Evolutionary conservation across 2,888 invertebrate species (phyloP).

Genomic region (Meiosimyza platycephala): DNA sequence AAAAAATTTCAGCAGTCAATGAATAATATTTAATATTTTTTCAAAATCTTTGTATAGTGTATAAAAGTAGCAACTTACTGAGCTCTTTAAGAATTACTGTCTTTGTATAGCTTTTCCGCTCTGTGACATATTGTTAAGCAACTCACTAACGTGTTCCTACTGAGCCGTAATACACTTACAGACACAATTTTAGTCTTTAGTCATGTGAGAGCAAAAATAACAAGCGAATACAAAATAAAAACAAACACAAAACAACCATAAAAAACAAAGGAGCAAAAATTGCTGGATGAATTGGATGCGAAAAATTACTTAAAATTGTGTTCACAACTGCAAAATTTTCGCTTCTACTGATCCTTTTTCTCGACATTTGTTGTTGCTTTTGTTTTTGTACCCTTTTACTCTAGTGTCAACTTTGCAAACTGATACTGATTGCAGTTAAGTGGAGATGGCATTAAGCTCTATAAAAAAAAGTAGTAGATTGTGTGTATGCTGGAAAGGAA

Average conservation of each 20-base stretch:
- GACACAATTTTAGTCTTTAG: constrained; percentile 13
- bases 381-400: constrained; percentile 8
- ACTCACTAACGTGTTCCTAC: too few species aligned
- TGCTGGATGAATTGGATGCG: constrained; percentile 27
- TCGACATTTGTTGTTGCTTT: constrained; percentile 1
- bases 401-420: constrained; percentile 36
- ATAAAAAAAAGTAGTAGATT: constrained; percentile 23
- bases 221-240: constrained; percentile 12
- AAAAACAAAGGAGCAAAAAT: constrained; percentile 27
- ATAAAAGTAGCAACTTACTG: too few species aligned
- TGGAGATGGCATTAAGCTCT: constrained; percentile 34
- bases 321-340: constrained; percentile 17
- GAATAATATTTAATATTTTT: too few species aligned
- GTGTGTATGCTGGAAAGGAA: too few species aligned
- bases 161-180: background rate
- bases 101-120: too few species aligned
- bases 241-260: background rate
- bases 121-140: too few species aligned
- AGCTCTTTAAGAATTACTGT: too few species aligned
- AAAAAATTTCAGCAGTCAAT: too few species aligned
- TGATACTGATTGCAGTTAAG: constrained; percentile 37
- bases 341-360: constrained; percentile 23
- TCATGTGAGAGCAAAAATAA: constrained; percentile 22
- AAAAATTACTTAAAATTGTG: constrained; percentile 36
- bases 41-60: too few species aligned